phyloP scores from a whole-genome alignment of 2,888 invertebrate genomes.

The Cybosia mesomella region DNA sequence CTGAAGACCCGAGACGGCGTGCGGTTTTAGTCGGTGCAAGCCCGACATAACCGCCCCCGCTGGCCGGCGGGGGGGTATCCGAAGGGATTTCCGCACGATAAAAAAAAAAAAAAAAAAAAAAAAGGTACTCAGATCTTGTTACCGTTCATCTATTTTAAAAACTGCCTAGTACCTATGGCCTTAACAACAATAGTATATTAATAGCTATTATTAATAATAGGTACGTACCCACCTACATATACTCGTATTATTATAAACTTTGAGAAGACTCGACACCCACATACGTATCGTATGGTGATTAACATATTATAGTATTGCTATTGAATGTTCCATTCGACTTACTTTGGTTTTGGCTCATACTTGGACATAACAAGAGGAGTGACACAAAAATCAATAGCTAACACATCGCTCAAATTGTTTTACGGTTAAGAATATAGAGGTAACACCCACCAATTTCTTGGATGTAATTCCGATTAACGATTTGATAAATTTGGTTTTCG shows the following conservation, averaged over 20 bases:
- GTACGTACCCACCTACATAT: not conserved
- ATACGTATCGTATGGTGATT: not conserved
- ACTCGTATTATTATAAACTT: not conserved
- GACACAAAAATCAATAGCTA: not conserved
- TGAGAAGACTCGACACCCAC: not conserved
- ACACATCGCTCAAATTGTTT: not conserved
- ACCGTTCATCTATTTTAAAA: not conserved
- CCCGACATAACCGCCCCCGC: too few species aligned
- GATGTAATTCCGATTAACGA: not conserved
- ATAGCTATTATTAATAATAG: not conserved
- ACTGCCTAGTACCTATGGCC: not conserved
- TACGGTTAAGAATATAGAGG: not conserved
- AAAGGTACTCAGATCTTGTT: not conserved
- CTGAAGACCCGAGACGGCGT: too few species aligned
- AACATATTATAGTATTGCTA: not conserved
- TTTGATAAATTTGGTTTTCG: conserved; percentile 1
- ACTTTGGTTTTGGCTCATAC: not conserved
- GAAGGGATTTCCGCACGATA: too few species aligned
- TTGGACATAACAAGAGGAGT: not conserved
- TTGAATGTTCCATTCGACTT: not conserved
- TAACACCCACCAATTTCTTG: not conserved
- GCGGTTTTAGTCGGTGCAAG: too few species aligned
- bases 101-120: too few species aligned
- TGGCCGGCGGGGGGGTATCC: too few species aligned
- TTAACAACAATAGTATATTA: not conserved